These are phyloP conservation scores for Argynnis bischoffii DNA, from an alignment of 2,888 invertebrate genomes.

Conservation along the genomic window DNA sequence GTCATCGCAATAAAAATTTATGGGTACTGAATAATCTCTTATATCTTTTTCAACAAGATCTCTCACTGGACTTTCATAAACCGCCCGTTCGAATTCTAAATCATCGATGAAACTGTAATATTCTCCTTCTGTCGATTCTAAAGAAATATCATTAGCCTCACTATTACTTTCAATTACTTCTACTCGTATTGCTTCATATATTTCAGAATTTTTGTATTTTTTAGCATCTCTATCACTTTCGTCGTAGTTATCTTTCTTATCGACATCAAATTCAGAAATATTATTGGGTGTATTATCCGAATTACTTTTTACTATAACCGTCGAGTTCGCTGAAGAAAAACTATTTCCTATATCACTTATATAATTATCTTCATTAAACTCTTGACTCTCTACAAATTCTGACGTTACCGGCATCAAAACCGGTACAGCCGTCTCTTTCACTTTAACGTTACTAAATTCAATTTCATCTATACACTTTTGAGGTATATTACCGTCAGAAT, in stretches of 20 bases:
- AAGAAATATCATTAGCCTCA: constrained; percentile 46
- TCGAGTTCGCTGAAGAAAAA: constrained; percentile 61
- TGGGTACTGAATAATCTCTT: constrained; percentile 75
- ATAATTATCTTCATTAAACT: constrained; percentile 74
- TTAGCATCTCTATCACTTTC: constrained; percentile 22
- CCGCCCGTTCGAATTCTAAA: constrained; percentile 61
- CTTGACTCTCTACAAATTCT: constrained; percentile 73
- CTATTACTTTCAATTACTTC: constrained; percentile 26
- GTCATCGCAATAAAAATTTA: constrained; percentile 71
- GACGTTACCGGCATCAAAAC: constrained; percentile 47
- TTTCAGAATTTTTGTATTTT: not conserved
- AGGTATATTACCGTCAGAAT: constrained; percentile 63
- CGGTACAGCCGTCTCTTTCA: constrained; percentile 53
- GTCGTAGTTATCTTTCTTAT: constrained; percentile 24
- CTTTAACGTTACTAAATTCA: constrained; percentile 49
- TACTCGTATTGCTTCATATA: constrained; percentile 15
- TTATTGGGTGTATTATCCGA: constrained; percentile 11
- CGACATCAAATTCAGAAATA: not conserved
- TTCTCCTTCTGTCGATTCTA: constrained; percentile 66
- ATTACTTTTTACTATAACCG: constrained; percentile 51
- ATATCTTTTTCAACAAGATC: constrained; percentile 74
- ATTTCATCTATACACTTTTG: constrained; percentile 54
- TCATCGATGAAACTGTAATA: constrained; percentile 75
- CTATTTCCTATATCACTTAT: constrained; percentile 62
- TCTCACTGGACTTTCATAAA: constrained; percentile 74